Evolutionary conservation across 2,113 vertebrate species (phyloP), one percentile per base, ranked within the genome.

Genomic region (Apaloderma vittatum): DNA sequence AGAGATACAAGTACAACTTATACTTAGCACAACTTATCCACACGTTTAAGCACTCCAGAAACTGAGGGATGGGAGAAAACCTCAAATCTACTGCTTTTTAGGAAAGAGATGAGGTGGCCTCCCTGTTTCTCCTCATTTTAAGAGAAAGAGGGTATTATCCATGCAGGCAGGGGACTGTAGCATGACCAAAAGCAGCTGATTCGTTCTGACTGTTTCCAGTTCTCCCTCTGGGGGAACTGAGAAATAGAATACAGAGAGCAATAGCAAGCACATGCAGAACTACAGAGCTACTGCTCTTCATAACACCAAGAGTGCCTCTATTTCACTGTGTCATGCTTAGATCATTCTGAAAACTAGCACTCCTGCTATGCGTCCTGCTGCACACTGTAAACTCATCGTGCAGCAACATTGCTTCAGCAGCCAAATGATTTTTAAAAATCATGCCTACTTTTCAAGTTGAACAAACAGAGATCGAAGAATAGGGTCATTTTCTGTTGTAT

Each of bases 331-430:
- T 37, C 78, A 63, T 49, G 75, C 55, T 90, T 66, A 70, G 67
- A 88, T 93, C 85, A 66, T 27, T 85, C 29, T 49, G 84, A 65
- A 86, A 95, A 73, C 45, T 32, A 73, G 74, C 87, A 79, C 67
- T 90, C 78, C 90, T 90, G 93, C 94, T n/a, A 68, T 27, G 73
- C 54, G 65, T 52, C 73, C 77, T 79, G 51, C 75, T 70, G 66
- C 68, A 81, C 51, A 1, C 14, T 1, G 14, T 22, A 45, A 84
- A 49, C 63, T 67, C 68, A n/a, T 11, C 4, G 0, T 6, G 36
- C n/a, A 36, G 62, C 23, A 51, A 15, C 16, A 83, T 23, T 6
- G 2, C n/a, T 81, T 57, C 11, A 54, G 54, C 32, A 75, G 80
- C 58, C 81, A 63, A 78, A 52, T 2, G 0, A 13, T 26, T 48